Conservation (phyloP, 92 coral and sea anemone genomes). For the Porites lobata region DNA sequence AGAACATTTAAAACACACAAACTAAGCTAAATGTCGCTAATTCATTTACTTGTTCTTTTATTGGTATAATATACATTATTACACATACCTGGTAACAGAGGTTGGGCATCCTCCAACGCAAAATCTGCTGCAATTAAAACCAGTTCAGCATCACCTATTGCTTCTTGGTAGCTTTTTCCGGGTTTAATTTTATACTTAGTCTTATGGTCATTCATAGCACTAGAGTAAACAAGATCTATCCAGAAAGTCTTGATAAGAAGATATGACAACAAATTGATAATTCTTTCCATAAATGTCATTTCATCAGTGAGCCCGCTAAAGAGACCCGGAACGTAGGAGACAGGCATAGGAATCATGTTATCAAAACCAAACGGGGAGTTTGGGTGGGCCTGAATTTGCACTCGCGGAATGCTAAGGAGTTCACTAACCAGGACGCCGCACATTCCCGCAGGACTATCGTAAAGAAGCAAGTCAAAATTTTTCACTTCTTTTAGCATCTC, state of each 20-base stretch:
- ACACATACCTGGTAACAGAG: no score
- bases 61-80: no score
- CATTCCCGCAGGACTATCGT: constrained; percentile 31
- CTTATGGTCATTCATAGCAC: constrained; percentile 1
- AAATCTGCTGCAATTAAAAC: no score
- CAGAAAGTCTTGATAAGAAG: background rate
- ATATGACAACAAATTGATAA: constrained; percentile 31
- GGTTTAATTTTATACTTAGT: constrained; percentile 23
- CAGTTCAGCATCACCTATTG: no score
- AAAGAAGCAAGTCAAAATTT: constrained; percentile 41
- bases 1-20: no score
- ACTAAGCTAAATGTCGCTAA: no score
- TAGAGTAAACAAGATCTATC: background rate
- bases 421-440: constrained; percentile 57
- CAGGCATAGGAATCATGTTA: background rate
- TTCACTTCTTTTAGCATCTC: constrained; percentile 51
- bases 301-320: constrained; percentile 26
- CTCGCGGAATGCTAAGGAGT: constrained; percentile 43
- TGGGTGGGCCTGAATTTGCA: constrained; percentile 51
- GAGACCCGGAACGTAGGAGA: constrained; percentile 57
- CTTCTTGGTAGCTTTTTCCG: no score
- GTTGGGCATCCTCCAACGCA: no score
- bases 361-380: background rate
- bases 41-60: no score
- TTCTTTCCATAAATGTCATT: constrained; percentile 68